phyloP scores from a whole-genome alignment of 1,140 invertebrate genomes.

The Asbolus verrucosus region DNA sequence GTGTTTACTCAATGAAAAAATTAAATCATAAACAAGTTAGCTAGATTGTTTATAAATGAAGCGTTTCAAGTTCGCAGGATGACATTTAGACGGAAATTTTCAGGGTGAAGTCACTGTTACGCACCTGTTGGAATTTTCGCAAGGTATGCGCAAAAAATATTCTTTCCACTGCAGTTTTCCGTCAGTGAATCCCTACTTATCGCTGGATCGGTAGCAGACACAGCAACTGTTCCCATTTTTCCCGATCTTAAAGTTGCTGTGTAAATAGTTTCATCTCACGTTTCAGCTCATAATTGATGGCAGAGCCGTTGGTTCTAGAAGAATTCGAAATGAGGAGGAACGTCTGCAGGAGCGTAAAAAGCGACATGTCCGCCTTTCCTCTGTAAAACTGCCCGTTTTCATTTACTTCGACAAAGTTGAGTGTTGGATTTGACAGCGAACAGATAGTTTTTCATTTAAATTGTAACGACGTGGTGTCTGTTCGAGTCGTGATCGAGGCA shows the following conservation, averaged over 20 bases:
- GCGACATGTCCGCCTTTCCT: background rate
- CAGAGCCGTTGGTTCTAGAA: background rate
- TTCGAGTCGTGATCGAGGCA: slow-evolving; percentile 15
- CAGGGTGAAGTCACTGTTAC: background rate
- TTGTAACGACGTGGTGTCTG: slow-evolving; percentile 6
- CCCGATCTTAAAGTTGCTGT: background rate
- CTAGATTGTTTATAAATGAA: too few relatives aligned
- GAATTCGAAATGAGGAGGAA: slow-evolving; percentile 14
- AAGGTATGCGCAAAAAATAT: background rate
- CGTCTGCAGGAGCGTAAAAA: background rate
- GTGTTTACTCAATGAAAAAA: background rate
- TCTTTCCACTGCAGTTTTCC: background rate
- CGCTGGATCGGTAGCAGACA: too few relatives aligned
- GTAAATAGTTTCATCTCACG: slow-evolving; percentile 12
- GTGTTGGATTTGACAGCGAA: background rate
- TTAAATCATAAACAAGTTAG: background rate
- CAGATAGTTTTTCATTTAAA: background rate
- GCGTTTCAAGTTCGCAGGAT: background rate
- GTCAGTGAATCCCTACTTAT: background rate
- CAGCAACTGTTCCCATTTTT: background rate
- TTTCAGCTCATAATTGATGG: slow-evolving; percentile 8
- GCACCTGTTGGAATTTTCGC: background rate
- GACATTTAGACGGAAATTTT: background rate
- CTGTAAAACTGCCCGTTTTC: slow-evolving; percentile 7
- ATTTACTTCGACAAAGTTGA: background rate